A percentile compares a stretch with the other conserved stretches of the same genome.
Conservation (phyloP, 2,888 invertebrate genomes). For the Ferrisia virgata region DNA sequence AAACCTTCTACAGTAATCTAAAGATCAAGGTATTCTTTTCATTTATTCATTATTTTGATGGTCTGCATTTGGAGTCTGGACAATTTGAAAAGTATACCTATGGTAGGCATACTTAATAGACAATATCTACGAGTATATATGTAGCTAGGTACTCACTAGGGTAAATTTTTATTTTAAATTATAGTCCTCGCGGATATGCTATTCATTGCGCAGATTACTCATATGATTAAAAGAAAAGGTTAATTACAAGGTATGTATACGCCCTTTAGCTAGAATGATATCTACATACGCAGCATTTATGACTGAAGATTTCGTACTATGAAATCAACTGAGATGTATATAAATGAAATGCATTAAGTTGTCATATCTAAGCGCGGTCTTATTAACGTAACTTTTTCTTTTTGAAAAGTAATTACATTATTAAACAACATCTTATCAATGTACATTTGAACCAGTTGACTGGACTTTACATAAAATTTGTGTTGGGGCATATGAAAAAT, state of each 20-base stretch:
- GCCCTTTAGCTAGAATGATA: constrained; percentile 16
- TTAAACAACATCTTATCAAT: background rate
- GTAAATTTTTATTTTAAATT: too few species aligned
- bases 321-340: constrained; percentile 23
- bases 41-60: too few species aligned
- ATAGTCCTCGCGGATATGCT: too few species aligned
- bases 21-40: too few species aligned
- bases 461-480: background rate
- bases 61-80: too few species aligned
- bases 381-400: background rate
- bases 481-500: background rate
- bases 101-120: too few species aligned
- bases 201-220: background rate
- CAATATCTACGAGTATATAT: too few species aligned
- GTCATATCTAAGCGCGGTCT: background rate
- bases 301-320: background rate
- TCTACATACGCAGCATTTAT: background rate
- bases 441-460: background rate
- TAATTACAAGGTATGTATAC: constrained; percentile 22
- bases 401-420: background rate
- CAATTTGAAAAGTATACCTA: too few species aligned
- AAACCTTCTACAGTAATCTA: too few species aligned
- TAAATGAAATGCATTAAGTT: constrained; percentile 24
- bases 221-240: constrained; percentile 1
- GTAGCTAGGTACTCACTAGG: too few species aligned